Evolutionary conservation across 2,888 invertebrate species (phyloP).

Genomic region (Morpho helenor): DNA sequence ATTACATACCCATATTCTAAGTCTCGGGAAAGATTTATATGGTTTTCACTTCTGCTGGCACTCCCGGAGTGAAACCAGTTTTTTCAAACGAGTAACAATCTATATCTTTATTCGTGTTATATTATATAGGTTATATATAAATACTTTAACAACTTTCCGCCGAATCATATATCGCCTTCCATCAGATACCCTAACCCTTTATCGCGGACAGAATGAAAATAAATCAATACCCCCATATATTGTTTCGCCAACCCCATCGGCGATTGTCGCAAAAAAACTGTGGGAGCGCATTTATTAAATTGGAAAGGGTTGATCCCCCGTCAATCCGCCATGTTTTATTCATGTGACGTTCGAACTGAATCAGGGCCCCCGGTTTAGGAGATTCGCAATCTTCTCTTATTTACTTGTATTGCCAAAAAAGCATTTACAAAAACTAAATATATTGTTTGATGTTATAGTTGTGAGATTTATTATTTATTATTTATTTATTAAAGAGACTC

Average conservation of each 20-base stretch:
- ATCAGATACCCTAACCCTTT: constrained; percentile 14
- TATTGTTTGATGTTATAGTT: no score
- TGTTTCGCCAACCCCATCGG: constrained; percentile 40
- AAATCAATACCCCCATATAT: constrained; percentile 25
- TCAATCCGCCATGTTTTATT: constrained; percentile 68
- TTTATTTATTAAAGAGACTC: no score
- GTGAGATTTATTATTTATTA: no score
- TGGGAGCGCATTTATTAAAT: constrained; percentile 59
- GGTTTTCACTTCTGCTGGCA: no score
- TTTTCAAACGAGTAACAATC: no score
- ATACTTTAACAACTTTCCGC: neutral
- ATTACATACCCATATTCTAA: no score
- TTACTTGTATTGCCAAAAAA: constrained; percentile 25
- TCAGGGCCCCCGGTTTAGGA: constrained; percentile 45
- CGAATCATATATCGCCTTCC: constrained; percentile 14
- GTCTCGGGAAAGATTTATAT: no score
- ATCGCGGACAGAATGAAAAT: constrained; percentile 14
- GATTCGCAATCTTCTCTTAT: constrained; percentile 50
- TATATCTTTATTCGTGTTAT: no score
- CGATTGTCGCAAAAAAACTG: constrained; percentile 62
- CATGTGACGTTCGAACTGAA: constrained; percentile 57
- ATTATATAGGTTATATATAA: no score
- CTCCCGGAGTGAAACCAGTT: no score
- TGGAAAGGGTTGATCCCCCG: constrained; percentile 61
- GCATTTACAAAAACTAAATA: neutral